A percentile compares a stretch with the other conserved stretches of the same genome.
phyloP scores from a whole-genome alignment of 2,888 invertebrate genomes.

The Drosophila aldrichi region DNA sequence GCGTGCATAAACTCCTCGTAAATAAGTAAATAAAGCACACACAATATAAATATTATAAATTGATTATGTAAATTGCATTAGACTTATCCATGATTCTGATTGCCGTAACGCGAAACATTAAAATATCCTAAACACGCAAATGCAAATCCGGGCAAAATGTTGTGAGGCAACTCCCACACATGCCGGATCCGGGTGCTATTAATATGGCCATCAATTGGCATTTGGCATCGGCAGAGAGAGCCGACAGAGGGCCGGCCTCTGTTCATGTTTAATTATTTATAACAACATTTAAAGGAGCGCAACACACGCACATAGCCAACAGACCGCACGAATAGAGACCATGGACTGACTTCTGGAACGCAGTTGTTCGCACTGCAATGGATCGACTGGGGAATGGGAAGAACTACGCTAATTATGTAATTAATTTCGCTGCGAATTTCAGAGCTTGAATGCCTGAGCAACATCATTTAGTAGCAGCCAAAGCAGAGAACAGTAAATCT shows the following conservation, averaged over 20 bases:
- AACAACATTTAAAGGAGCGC: slow-evolving; percentile 31
- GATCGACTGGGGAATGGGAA: neutral
- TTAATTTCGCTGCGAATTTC: slow-evolving; percentile 54
- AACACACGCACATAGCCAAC: slow-evolving; percentile 38
- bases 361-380: slow-evolving; percentile 16
- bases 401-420: slow-evolving; percentile 49
- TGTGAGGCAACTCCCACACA: neutral
- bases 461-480: slow-evolving; percentile 26
- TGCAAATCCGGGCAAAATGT: slow-evolving; percentile 1
- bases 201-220: slow-evolving; percentile 45
- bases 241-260: slow-evolving; percentile 4
- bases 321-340: slow-evolving; percentile 2
- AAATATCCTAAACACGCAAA: slow-evolving; percentile 11
- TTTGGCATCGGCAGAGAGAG: slow-evolving; percentile 19
- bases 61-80: slow-evolving; percentile 5
- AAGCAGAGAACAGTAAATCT: neutral
- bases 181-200: slow-evolving; percentile 10
- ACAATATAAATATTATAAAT: slow-evolving; percentile 7
- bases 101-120: neutral
- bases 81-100: neutral
- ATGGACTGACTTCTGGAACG: slow-evolving; percentile 10
- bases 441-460: slow-evolving; percentile 15
- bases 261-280: slow-evolving; percentile 49
- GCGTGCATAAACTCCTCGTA: neutral
- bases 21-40: neutral